A percentile compares a stretch with the other conserved stretches of the same genome.
These are phyloP conservation scores for Exaiptasia diaphana DNA, from an alignment of 64 coral and sea anemone species.

Conservation along the genomic window DNA sequence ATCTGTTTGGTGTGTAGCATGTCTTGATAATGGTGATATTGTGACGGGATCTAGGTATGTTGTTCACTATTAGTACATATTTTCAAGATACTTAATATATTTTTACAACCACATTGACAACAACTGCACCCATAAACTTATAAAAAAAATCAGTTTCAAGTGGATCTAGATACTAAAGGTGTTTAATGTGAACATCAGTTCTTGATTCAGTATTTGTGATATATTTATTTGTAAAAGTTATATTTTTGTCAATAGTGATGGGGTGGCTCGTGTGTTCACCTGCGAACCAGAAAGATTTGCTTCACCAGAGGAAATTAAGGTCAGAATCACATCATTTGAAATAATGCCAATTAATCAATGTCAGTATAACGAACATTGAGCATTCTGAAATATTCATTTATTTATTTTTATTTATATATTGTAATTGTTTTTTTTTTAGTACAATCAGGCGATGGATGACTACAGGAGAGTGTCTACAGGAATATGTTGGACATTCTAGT, in stretches of 20 bases:
- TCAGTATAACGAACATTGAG: not conserved
- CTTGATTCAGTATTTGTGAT: too few species aligned
- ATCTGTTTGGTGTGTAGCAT: conserved; percentile 88
- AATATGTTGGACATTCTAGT: conserved; percentile 86
- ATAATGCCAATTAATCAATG: too few species aligned
- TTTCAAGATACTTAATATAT: too few species aligned
- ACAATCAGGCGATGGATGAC: conserved; percentile 86
- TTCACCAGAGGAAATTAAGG: conserved; percentile 51
- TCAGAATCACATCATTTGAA: not conserved
- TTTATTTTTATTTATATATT: not conserved
- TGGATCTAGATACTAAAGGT: too few species aligned
- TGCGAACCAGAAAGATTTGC: conserved; percentile 39
- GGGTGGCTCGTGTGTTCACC: conserved; percentile 15
- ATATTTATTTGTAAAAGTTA: too few species aligned
- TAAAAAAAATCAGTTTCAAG: too few species aligned
- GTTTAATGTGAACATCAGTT: too few species aligned
- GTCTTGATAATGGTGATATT: conserved; percentile 85
- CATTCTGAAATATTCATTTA: not conserved
- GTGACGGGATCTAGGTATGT: conserved; percentile 78
- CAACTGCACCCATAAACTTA: too few species aligned
- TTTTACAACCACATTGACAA: too few species aligned
- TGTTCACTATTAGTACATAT: not conserved
- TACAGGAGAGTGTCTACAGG: conserved; percentile 83
- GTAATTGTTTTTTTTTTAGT: conserved; percentile 37
- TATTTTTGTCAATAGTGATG: conserved; percentile 17